Percentiles rank a stretch among this genome's conserved stretches.
These are phyloP conservation scores for Drosophila aldrichi DNA, from an alignment of 2,888 invertebrate genomes.

Conservation along the genomic window DNA sequence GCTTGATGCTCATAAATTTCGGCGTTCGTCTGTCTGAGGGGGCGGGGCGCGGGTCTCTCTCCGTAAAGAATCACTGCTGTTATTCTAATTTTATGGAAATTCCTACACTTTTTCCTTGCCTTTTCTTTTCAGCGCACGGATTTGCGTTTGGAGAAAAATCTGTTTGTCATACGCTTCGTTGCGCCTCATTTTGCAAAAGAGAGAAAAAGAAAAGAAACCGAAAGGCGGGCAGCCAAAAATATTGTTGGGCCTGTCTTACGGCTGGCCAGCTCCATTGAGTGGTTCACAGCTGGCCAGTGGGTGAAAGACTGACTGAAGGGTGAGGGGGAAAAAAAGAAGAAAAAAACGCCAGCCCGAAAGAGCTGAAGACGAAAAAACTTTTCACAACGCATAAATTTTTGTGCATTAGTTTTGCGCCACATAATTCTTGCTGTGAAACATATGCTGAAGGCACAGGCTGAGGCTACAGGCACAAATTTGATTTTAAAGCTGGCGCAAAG, in stretches of 20 bases:
- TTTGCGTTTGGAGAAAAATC: conserved; percentile 80
- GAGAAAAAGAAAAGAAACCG: not conserved
- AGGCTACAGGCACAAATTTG: conserved; percentile 59
- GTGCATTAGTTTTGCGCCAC: conserved; percentile 77
- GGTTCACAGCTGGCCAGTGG: conserved; percentile 61
- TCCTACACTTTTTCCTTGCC: conserved; percentile 76
- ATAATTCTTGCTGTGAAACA: conserved; percentile 71
- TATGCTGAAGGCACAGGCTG: conserved; percentile 57
- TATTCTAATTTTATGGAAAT: conserved; percentile 82
- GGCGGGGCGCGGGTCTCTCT: conserved; percentile 21
- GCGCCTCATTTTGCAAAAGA: conserved; percentile 78
- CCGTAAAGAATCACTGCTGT: conserved; percentile 80
- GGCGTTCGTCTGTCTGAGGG: conserved; percentile 38
- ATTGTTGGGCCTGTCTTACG: conserved; percentile 67
- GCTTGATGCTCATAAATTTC: conserved; percentile 76
- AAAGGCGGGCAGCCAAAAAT: conserved; percentile 41
- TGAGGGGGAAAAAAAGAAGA: not conserved
- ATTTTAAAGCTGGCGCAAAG: conserved; percentile 71
- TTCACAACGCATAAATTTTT: conserved; percentile 76
- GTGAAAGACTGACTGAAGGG: conserved; percentile 18
- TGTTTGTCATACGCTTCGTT: conserved; percentile 82
- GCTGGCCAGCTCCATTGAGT: conserved; percentile 61
- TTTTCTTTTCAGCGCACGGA: conserved; percentile 76
- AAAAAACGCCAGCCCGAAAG: not conserved
- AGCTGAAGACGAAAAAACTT: conserved; percentile 52